phyloP scores from a whole-genome alignment of 2,888 invertebrate species.

The Mythimna pallens region DNA sequence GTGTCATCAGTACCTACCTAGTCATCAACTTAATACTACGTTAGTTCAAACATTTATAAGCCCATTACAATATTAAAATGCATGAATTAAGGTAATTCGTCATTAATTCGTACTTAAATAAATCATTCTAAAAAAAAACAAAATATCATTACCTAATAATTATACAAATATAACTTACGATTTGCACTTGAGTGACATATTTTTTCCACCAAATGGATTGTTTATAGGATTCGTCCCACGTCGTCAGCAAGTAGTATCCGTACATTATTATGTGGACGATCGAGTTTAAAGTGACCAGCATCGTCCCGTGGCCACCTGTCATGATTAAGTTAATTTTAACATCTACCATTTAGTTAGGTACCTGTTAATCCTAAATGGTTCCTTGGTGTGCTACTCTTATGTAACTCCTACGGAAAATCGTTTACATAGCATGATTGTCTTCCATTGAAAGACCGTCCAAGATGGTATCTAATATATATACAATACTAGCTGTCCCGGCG shows the following conservation, averaged over 20 bases:
- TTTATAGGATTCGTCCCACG: conserved; percentile 93
- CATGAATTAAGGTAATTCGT: no score
- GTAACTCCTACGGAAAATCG: background rate
- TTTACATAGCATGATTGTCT: no score
- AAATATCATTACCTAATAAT: no score
- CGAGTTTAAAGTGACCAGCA: conserved; percentile 92
- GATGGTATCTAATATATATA: no score
- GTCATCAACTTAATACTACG: no score
- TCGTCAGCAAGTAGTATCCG: conserved; percentile 93
- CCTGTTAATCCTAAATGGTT: background rate
- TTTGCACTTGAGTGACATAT: conserved; percentile 94
- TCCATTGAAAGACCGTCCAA: no score
- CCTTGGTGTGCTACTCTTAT: background rate
- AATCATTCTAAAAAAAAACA: no score
- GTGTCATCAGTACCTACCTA: no score
- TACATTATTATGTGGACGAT: conserved; percentile 96
- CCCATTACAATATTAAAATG: no score
- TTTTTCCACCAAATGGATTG: conserved; percentile 95
- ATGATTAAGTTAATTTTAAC: conserved; percentile 23
- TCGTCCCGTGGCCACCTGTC: conserved; percentile 92
- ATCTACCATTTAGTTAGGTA: background rate
- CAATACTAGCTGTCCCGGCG: no score
- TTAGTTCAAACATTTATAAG: no score
- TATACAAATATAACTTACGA: conserved; percentile 85
- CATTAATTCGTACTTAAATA: no score